Percentiles rank a stretch among this genome's conserved stretches.
Evolutionary conservation across 2,888 invertebrate species (phyloP).

Genomic region (Pherbina coryleti): DNA sequence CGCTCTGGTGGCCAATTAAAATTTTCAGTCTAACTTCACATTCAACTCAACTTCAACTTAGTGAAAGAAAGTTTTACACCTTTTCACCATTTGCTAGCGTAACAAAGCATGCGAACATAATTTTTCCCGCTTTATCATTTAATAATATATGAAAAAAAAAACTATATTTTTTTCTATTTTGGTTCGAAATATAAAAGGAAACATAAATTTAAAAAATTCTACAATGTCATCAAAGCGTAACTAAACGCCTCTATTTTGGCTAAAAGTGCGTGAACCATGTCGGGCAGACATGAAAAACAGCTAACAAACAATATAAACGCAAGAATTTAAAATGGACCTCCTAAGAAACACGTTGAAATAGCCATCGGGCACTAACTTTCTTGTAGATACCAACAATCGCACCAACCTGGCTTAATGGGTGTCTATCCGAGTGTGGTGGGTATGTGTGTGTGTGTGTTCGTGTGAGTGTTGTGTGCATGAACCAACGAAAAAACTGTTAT

Average conservation of each 20-base stretch:
- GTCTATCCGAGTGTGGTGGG: neutral
- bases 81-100: slow-evolving; percentile 20
- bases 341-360: slow-evolving; percentile 45
- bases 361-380: neutral
- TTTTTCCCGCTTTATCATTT: slow-evolving; percentile 8
- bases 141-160: neutral
- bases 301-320: slow-evolving; percentile 35
- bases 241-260: slow-evolving; percentile 66
- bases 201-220: slow-evolving; percentile 50
- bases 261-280: slow-evolving; percentile 64
- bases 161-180: neutral
- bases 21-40: neutral
- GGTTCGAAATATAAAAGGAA: neutral
- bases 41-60: neutral
- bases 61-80: slow-evolving; percentile 12
- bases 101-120: slow-evolving; percentile 3
- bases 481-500: slow-evolving; percentile 14
- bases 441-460: neutral
- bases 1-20: slow-evolving; percentile 4
- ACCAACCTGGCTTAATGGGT: neutral
- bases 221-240: slow-evolving; percentile 69
- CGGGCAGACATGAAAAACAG: slow-evolving; percentile 46
- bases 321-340: slow-evolving; percentile 60
- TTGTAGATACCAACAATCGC: neutral
- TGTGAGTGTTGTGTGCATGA: neutral